Base-by-base conservation (phyloP, 2,888 invertebrate genomes). In the Lysandra bellargus region DNA sequence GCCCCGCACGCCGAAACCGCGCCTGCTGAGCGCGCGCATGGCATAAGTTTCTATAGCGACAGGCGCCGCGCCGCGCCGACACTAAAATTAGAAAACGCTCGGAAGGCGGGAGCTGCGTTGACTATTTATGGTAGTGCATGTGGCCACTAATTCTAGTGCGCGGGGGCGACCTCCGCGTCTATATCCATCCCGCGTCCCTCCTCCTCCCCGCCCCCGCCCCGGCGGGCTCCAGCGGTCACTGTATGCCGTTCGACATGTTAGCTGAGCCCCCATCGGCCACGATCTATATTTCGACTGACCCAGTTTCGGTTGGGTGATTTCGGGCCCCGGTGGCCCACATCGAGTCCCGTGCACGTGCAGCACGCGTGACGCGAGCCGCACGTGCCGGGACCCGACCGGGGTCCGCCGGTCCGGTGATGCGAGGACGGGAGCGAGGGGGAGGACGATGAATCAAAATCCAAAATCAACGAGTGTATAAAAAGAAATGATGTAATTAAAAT, bases 401-500 rank as follows among this genome's bases (percentile, higher is more conserved):
- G 78, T 79, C 33, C 37, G 14, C 53, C 57, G 40, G 37, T 75
- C 49, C 61, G 49, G 17, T 2, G 61, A 74, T 60, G 44, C 80
- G 5, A 12, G 80, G 83, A 82, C 85, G 86, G 86, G 86, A 84
- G 82, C 80, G 81, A 81, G 88, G 85, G 85, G 82, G 82, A 83
- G 87, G 85, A 84, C 82, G 82, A 83, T 84, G 84, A 88, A 89
- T 89, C 87, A 90, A 91, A 90, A 90, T 89, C 89, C 88, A 91
- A 92, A 92, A 88, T 88, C 91, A 89, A 89, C 86, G 87, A 87
- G 86, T 90, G 91, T 93, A 93, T 92, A 93, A 93, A 92, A 95
- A 94, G 93, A 95, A 94, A 92, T 91, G 87, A 90, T 95, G 95
- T 95, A 95, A 95, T 95, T 95, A 93, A 95, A 95, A 95, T 95